Evolutionary conservation across 2,888 invertebrate species (phyloP).

Genomic region (Bhutanitis thaidina): DNA sequence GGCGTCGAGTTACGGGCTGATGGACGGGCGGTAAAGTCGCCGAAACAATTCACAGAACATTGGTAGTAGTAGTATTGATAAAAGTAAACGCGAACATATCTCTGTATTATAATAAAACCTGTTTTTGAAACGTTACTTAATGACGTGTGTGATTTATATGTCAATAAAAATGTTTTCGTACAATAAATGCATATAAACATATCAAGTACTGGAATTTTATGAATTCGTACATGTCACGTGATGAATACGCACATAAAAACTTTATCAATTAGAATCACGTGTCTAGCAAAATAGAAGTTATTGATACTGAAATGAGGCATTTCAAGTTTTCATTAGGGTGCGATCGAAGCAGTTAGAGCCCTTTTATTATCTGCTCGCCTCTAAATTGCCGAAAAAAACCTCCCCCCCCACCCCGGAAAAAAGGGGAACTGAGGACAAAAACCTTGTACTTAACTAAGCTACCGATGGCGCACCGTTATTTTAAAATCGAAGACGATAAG

Average conservation of each 20-base stretch:
- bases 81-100: too few species aligned
- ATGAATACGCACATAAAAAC: conserved; percentile 9
- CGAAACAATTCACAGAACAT: too few species aligned
- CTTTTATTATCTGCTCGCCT: conserved; percentile 79
- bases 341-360: conserved; percentile 77
- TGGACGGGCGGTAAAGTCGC: too few species aligned
- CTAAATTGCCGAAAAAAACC: conserved; percentile 79
- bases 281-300: conserved; percentile 49
- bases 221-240: neutral
- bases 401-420: conserved; percentile 62
- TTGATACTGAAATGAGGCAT: conserved; percentile 71
- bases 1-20: too few species aligned
- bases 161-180: too few species aligned
- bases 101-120: too few species aligned
- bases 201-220: too few species aligned
- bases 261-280: conserved; percentile 24
- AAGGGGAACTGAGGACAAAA: conserved; percentile 70
- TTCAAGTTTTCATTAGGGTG: conserved; percentile 77
- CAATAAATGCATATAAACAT: too few species aligned
- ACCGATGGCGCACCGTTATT: conserved; percentile 74
- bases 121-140: neutral
- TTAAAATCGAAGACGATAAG: conserved; percentile 79
- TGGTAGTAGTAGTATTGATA: too few species aligned
- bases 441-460: conserved; percentile 69
- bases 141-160: too few species aligned